Percentiles rank a stretch among this genome's conserved stretches.
Evolutionary conservation across 2,888 invertebrate genomes (phyloP).

Genomic region (Thymelicus sylvestris): DNA sequence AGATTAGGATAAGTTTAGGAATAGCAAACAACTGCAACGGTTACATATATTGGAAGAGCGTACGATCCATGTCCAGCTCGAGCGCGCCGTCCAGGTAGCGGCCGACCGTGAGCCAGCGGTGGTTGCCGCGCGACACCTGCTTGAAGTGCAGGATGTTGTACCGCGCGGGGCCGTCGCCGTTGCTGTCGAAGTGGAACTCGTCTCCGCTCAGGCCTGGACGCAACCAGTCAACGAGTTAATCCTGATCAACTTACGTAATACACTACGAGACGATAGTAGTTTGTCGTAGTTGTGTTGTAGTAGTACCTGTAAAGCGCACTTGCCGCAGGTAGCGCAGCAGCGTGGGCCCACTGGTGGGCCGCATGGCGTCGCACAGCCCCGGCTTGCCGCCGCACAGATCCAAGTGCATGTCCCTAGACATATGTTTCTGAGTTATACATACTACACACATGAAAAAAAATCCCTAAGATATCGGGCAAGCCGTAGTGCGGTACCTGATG

Average conservation of each 20-base stretch:
- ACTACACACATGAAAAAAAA: too few relatives aligned
- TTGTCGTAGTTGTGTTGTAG: too few relatives aligned
- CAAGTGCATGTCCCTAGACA: constrained; percentile 91
- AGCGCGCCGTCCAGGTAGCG: constrained; percentile 93
- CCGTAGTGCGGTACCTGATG: constrained; percentile 82
- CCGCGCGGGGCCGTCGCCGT: constrained; percentile 96
- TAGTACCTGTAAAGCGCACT: constrained; percentile 87
- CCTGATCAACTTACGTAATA: too few relatives aligned
- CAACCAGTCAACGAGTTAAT: too few relatives aligned
- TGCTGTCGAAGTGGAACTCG: constrained; percentile 93
- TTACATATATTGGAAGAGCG: constrained; percentile 41
- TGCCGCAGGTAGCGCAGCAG: constrained; percentile 93
- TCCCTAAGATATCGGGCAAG: too few relatives aligned
- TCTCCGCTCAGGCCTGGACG: constrained; percentile 93
- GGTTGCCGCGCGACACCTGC: constrained; percentile 89
- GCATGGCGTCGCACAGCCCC: constrained; percentile 95
- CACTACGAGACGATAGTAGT: too few relatives aligned
- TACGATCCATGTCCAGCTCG: constrained; percentile 91
- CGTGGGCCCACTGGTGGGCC: constrained; percentile 94
- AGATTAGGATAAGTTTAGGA: too few relatives aligned
- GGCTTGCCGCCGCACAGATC: constrained; percentile 90
- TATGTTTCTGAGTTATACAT: neutral
- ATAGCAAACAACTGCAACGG: neutral
- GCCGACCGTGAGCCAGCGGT: constrained; percentile 94
- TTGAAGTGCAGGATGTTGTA: constrained; percentile 98